Percentiles rank a stretch among this genome's conserved stretches.
Evolutionary conservation across 2,113 vertebrate genomes (phyloP).

Genomic region (Athene noctua): DNA sequence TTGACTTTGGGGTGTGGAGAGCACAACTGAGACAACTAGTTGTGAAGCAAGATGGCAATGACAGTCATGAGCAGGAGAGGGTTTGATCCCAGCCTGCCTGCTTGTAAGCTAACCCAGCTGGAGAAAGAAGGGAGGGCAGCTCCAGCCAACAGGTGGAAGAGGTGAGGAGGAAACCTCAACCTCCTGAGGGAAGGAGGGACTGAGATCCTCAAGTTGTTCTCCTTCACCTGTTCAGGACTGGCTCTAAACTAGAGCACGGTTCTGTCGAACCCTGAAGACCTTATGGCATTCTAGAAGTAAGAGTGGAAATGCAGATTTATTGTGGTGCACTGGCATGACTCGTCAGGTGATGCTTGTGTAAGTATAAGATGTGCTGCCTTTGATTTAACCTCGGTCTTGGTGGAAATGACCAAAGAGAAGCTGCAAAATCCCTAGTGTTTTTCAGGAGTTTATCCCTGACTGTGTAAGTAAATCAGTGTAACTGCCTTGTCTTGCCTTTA

Average conservation of each 20-base stretch:
- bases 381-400: background rate
- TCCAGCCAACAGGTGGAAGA: background rate
- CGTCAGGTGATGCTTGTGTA: background rate
- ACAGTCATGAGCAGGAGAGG: background rate
- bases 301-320: background rate
- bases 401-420: background rate
- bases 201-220: background rate
- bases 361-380: background rate
- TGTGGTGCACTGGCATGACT: background rate
- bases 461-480: background rate
- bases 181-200: background rate
- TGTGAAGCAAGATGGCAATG: background rate
- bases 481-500: background rate
- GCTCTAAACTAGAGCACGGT: background rate
- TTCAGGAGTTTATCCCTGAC: background rate
- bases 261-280: background rate
- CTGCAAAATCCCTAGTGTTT: background rate
- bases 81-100: background rate
- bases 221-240: background rate
- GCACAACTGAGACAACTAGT: background rate
- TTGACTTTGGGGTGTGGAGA: background rate
- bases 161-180: background rate
- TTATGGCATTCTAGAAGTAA: background rate
- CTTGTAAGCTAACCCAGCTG: background rate
- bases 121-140: background rate